Base-by-base conservation (phyloP, 2,888 invertebrate species). In the Drosophila planitibia region DNA sequence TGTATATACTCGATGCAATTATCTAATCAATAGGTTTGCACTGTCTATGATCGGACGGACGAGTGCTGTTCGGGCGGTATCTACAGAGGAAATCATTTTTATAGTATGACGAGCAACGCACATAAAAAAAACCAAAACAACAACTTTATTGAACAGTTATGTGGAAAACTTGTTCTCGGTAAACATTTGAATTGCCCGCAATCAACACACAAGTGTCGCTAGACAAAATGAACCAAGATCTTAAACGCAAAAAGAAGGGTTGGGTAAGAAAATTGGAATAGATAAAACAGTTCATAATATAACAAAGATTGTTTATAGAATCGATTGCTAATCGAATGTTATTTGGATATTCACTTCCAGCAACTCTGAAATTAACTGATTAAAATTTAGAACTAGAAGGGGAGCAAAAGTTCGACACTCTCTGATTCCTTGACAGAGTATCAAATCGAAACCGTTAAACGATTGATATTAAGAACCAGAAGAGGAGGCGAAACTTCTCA, bases 11-110 rank as follows among this genome's bases (percentile, higher is more conserved):
- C 60, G 62, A 60, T 75, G 87, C 87, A 85, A 85, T 85, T 89
- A 85, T 85, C 85, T 85, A 85, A 85, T 85, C 85, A 89, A 89
- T 81, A 82, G 82, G 90, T 87, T 89, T 75, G 89, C 85, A 84
- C 87, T 82, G 85, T 86, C 77, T 75, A 61, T 61, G 79, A 84
- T 81, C 71, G 73, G 39, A 37, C 73, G 73, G 44, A 33, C 37
- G 49, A 37, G 28, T 39, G 39, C 7, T 7, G 47, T 44, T 39
- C 41, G 28, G 51, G 63, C 90, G 85, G 90, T 85, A 83, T 85
- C 85, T 85, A 90, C 89, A 88, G 88, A 88, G 74, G 78, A 70
- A 85, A 89, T 70, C 79, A 72, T 67, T 72, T 69, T 69, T 66
- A 69, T 58, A 57, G 16, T 37, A n/a, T 57, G 41, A 62, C 39